A percentile compares a stretch with the other conserved stretches of the same genome.
These are phyloP conservation scores for Noctuana brunneofusca DNA, from an alignment of 2,888 invertebrate genomes.

Conservation along the genomic window DNA sequence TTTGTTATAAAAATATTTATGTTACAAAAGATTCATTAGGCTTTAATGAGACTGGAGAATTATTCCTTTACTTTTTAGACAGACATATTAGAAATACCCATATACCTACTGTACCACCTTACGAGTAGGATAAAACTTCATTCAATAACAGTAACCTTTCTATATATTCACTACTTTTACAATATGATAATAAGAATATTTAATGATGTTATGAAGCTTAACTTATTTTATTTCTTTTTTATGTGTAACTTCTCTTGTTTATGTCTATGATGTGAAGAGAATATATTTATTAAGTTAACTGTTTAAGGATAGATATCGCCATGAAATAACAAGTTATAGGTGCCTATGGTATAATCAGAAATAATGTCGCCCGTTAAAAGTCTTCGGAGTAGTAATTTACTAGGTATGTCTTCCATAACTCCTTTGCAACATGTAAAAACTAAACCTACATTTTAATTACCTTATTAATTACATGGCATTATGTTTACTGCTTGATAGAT, in stretches of 20 bases:
- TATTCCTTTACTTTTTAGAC: constrained; percentile 46
- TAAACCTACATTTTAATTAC: neutral
- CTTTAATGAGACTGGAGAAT: constrained; percentile 62
- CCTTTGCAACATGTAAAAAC: neutral
- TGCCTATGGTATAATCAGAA: constrained; percentile 10
- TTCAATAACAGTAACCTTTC: constrained; percentile 16
- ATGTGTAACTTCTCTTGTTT: neutral
- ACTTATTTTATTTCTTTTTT: constrained; percentile 31
- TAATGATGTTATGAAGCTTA: constrained; percentile 14
- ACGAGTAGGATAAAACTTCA: constrained; percentile 1
- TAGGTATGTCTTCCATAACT: constrained; percentile 14
- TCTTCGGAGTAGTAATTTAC: neutral
- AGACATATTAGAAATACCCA: constrained; percentile 12
- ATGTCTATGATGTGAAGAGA: neutral
- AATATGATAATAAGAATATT: constrained; percentile 15
- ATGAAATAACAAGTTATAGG: constrained; percentile 2
- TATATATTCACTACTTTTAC: constrained; percentile 16
- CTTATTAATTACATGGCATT: too few relatives aligned
- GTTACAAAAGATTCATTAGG: constrained; percentile 42
- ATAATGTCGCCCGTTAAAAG: neutral
- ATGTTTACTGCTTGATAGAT: too few relatives aligned
- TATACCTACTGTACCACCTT: constrained; percentile 15
- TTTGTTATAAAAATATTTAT: constrained; percentile 31
- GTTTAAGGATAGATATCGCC: neutral
- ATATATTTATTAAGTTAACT: neutral